Conservation (phyloP, 2,888 invertebrate genomes). For the Cerceris rybyensis region DNA sequence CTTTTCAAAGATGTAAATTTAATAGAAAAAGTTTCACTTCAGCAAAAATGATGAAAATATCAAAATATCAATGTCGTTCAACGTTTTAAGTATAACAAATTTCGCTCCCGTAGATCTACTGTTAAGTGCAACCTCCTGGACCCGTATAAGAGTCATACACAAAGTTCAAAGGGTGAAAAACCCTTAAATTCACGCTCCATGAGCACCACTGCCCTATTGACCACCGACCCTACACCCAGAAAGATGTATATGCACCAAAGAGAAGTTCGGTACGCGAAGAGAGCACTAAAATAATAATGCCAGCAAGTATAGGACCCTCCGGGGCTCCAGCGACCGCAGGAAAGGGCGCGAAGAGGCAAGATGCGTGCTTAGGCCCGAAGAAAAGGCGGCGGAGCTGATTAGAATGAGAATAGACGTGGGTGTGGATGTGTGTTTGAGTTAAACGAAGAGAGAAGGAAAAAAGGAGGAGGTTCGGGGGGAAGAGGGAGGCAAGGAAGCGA, state of each 20-base stretch:
- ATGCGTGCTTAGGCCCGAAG: slow-evolving; percentile 62
- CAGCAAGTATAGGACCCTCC: slow-evolving; percentile 49
- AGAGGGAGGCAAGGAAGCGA: slow-evolving; percentile 27
- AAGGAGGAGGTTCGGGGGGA: slow-evolving; percentile 15
- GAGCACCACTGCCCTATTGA: slow-evolving; percentile 59
- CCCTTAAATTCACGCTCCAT: neutral
- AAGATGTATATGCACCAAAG: slow-evolving; percentile 44
- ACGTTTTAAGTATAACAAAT: no score
- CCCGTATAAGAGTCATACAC: no score
- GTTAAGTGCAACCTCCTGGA: no score
- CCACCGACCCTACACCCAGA: slow-evolving; percentile 48
- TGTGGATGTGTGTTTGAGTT: slow-evolving; percentile 66
- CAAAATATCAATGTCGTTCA: no score
- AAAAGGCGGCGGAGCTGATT: slow-evolving; percentile 74
- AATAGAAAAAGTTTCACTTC: no score
- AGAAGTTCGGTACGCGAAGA: slow-evolving; percentile 64
- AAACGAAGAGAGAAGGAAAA: slow-evolving; percentile 41
- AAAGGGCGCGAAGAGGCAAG: slow-evolving; percentile 58
- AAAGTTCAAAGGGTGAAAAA: no score
- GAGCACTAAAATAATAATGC: slow-evolving; percentile 72
- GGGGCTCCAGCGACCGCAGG: slow-evolving; percentile 36
- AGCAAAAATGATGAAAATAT: no score
- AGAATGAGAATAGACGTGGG: slow-evolving; percentile 79
- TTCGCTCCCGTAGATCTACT: no score
- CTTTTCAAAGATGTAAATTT: no score